Conservation (phyloP, 2,113 vertebrate species). For the Podarcis raffonei region DNA sequence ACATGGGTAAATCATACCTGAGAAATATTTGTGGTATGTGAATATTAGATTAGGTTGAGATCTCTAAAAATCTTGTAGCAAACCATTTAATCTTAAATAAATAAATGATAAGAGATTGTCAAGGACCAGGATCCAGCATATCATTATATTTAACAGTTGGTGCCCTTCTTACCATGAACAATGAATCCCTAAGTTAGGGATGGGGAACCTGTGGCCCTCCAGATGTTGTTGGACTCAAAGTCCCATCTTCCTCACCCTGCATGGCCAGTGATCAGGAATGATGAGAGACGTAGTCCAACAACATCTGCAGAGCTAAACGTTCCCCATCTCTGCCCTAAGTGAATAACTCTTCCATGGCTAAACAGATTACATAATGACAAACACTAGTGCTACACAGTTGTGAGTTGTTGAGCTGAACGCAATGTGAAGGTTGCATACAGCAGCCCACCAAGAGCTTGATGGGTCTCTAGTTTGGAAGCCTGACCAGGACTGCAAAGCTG, state of each 20-base stretch:
- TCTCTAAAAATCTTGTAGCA: not conserved
- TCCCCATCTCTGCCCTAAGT: too few species aligned
- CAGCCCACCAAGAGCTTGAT: not conserved
- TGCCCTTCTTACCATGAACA: not conserved
- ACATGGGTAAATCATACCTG: not conserved
- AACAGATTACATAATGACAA: not conserved
- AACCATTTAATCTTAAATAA: too few species aligned
- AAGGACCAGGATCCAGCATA: not conserved
- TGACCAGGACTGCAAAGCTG: not conserved
- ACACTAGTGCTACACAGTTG: not conserved
- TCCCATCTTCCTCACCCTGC: too few species aligned
- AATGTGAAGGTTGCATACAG: not conserved
- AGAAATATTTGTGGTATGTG: not conserved
- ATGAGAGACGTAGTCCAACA: too few species aligned
- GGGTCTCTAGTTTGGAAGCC: slow-evolving; percentile 1
- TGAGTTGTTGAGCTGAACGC: not conserved
- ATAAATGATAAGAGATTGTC: too few species aligned
- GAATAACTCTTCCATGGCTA: not conserved
- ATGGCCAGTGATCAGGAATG: too few species aligned
- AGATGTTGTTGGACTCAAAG: too few species aligned
- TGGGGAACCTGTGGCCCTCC: too few species aligned
- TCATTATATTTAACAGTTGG: not conserved
- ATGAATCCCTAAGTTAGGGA: not conserved
- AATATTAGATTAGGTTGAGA: not conserved
- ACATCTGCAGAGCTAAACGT: too few species aligned